Evolutionary conservation across 2,113 vertebrate genomes (phyloP).

Genomic region (Equus przewalskii): DNA sequence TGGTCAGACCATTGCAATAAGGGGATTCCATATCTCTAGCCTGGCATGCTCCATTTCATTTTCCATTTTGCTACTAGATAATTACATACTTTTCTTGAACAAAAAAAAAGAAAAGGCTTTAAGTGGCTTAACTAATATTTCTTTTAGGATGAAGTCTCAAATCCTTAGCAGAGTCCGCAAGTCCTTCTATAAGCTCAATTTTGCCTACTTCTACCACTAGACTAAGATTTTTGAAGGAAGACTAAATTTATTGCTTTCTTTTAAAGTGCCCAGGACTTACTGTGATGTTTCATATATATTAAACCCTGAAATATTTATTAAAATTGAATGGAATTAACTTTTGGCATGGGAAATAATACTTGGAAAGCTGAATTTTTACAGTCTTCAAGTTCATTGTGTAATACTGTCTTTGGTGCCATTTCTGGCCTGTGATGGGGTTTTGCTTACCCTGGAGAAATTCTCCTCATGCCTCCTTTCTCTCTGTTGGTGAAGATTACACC

Average conservation of each 20-base stretch:
- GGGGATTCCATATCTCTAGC: neutral
- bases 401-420: constrained; percentile 63
- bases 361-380: neutral
- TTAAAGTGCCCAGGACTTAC: neutral
- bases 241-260: neutral
- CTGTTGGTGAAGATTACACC: constrained; percentile 79
- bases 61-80: constrained; percentile 1
- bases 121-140: neutral
- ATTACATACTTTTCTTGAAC: neutral
- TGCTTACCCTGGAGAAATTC: constrained; percentile 62
- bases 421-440: constrained; percentile 58
- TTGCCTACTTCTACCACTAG: neutral
- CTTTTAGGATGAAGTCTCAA: neutral
- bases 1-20: neutral
- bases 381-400: neutral
- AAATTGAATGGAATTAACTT: constrained; percentile 6
- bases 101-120: neutral
- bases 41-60: neutral
- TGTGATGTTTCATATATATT: neutral
- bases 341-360: neutral
- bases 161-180: neutral
- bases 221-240: constrained; percentile 4
- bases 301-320: constrained; percentile 6
- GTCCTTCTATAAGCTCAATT: neutral
- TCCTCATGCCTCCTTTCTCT: constrained; percentile 68